Conservation (phyloP, 2,113 vertebrate species). For the Caracal caracal region DNA sequence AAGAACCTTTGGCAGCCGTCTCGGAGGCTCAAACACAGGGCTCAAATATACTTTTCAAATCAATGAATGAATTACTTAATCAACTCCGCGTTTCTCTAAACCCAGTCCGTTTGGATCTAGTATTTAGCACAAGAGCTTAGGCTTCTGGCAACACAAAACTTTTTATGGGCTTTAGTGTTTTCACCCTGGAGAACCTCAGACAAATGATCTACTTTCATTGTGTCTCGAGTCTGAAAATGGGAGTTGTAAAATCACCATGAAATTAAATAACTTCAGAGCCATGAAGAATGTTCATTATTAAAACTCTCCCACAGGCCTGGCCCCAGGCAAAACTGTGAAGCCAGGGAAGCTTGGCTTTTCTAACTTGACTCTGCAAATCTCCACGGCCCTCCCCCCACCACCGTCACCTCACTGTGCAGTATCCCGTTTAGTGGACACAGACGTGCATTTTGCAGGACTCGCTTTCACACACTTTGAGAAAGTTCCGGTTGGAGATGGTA, state of each 20-base stretch:
- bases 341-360: not conserved
- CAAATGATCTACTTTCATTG: not conserved
- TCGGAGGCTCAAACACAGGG: not conserved
- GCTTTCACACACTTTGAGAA: not conserved
- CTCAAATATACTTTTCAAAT: not conserved
- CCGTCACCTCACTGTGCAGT: rapidly evolving
- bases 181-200: not conserved
- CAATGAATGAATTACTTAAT: not conserved
- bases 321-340: not conserved
- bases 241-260: slow-evolving; percentile 28
- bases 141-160: not conserved
- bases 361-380: not conserved
- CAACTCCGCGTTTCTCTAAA: not conserved
- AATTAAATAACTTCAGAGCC: slow-evolving; percentile 53
- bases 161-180: not conserved
- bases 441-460: not conserved
- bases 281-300: slow-evolving; percentile 11
- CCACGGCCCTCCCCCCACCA: not conserved
- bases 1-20: not conserved
- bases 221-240: not conserved
- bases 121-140: not conserved
- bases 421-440: not conserved
- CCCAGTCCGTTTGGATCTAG: not conserved
- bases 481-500: not conserved
- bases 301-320: not conserved